Conservation (phyloP, 2,888 invertebrate genomes). For the Anthrax anthrax region DNA sequence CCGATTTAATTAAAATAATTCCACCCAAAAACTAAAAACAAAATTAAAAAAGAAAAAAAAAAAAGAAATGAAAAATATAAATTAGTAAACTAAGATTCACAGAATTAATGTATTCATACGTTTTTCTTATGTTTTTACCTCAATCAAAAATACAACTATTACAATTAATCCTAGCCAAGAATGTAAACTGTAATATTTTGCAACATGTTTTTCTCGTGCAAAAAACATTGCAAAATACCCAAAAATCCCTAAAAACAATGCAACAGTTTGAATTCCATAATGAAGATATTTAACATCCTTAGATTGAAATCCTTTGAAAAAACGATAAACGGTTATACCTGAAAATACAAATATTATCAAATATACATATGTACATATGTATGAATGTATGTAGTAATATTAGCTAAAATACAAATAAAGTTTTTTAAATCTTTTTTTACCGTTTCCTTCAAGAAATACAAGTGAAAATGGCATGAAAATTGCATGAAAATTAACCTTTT, state of each 20-base stretch:
- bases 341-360: neutral
- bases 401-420: neutral
- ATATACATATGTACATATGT: neutral
- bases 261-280: neutral
- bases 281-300: conserved; percentile 2
- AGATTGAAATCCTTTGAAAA: neutral
- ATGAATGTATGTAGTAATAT: neutral
- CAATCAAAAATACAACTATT: neutral
- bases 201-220: neutral
- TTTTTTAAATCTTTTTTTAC: neutral
- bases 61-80: no score
- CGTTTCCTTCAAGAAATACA: neutral
- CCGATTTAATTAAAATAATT: neutral
- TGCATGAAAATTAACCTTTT: neutral
- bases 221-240: neutral
- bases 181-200: conserved; percentile 4
- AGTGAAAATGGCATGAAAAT: neutral
- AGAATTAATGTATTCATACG: no score
- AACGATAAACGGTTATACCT: neutral
- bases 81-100: no score
- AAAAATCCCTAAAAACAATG: neutral
- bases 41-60: neutral
- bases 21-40: neutral
- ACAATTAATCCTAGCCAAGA: conserved; percentile 4
- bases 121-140: neutral